Percentiles rank a stretch among this genome's conserved stretches.
Conservation (phyloP, 2,888 invertebrate species). For the Aromia moschata region DNA sequence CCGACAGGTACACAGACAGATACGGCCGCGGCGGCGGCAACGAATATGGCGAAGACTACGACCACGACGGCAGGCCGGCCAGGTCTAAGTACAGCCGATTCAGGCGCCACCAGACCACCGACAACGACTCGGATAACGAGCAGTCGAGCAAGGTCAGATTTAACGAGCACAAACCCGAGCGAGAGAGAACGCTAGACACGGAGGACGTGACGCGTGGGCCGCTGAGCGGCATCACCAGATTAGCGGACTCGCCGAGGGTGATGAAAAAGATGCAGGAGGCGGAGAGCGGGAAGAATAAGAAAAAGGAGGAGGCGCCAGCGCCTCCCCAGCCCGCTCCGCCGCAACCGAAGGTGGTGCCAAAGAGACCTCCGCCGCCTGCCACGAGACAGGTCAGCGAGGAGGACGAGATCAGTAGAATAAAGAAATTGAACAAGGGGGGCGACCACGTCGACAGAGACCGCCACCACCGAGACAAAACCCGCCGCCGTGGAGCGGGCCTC, state of each 20-base stretch:
- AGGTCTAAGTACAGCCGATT: slow-evolving; percentile 73
- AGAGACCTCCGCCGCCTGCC: slow-evolving; percentile 67
- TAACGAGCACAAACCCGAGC: slow-evolving; percentile 70
- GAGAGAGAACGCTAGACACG: slow-evolving; percentile 83
- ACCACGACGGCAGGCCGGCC: slow-evolving; percentile 71
- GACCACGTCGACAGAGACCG: slow-evolving; percentile 67
- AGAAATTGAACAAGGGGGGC: slow-evolving; percentile 85
- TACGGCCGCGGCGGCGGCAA: slow-evolving; percentile 58
- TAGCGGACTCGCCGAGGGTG: slow-evolving; percentile 88
- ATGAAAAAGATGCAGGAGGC: slow-evolving; percentile 89
- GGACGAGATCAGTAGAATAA: slow-evolving; percentile 87
- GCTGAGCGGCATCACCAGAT: slow-evolving; percentile 86
- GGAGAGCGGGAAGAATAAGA: slow-evolving; percentile 77
- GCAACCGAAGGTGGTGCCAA: slow-evolving; percentile 63
- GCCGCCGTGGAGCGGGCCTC: slow-evolving; percentile 63
- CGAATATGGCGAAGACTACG: slow-evolving; percentile 76
- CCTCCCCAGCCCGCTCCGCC: slow-evolving; percentile 70
- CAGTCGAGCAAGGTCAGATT: slow-evolving; percentile 71
- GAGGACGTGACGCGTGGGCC: slow-evolving; percentile 89
- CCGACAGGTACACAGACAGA: slow-evolving; percentile 45
- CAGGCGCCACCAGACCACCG: slow-evolving; percentile 67
- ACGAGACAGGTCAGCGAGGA: slow-evolving; percentile 87
- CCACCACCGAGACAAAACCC: slow-evolving; percentile 68
- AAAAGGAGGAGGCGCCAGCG: slow-evolving; percentile 70
- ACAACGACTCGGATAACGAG: slow-evolving; percentile 82